Base-by-base conservation (phyloP, 2,888 invertebrate genomes). In the Branchinecta sandiegonensis region DNA sequence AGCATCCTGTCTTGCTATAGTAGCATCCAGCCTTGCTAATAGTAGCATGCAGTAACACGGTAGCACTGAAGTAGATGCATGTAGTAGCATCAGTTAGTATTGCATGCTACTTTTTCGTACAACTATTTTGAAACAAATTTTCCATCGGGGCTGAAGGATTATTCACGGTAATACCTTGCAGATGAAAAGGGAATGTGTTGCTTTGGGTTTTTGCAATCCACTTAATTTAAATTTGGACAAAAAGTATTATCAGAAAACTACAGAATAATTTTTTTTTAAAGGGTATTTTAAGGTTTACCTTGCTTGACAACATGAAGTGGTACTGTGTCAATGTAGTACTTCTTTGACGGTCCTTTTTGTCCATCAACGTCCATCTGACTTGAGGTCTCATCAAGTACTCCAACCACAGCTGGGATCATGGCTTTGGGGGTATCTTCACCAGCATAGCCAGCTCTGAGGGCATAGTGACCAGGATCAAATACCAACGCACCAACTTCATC, bases 391-490 rank as follows among this genome's bases (percentile, higher is more conserved):
- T 91, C 90, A 75, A 83, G 82, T 9, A 93, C 86, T 1, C 95
- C 96, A 47, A 94, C 88, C 64, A 90, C 87, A 0, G 94, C 88
- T 0, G 96, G 95, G 70, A 96, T 94, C 82, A 97, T 96, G 2
- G 94, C 93, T 81, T 97, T 99, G 4, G 99, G 99, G n/a, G 93
- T 91, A 77, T 99, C 99, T 78, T 99, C 99, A 75, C 95, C 94
- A 10, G 94, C 94, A 81, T 92, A 95, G 68, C 94, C 95, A 66
- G 91, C 91, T 69, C 94, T 82, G 68, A 94, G 79, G 0, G 92
- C 90, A 79, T 90, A 89, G 74, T 92, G 90, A 0, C 94, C 99
- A 10, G 95, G 87, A 78, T 99, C 99, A 76, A 99, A 95, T 48
- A 99, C 99, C 72, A 99, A 78, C 0, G 97, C 97, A 11, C 97